phyloP scores from a whole-genome alignment of 2,113 vertebrate genomes.

The Pseudonaja textilis region DNA sequence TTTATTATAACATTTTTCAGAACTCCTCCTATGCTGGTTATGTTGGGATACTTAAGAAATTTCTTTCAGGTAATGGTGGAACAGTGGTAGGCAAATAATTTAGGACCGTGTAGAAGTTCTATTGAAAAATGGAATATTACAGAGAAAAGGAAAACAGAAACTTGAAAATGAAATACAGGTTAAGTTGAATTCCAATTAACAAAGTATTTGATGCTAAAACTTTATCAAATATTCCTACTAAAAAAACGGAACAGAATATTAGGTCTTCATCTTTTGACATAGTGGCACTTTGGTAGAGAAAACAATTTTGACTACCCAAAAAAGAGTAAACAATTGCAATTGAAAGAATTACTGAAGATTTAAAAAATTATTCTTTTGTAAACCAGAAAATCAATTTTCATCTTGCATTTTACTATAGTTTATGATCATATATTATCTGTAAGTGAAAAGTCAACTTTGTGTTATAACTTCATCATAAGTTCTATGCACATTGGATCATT shows the following conservation, averaged over 20 bases:
- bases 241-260: not conserved
- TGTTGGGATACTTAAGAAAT: constrained; percentile 68
- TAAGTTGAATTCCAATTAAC: not conserved
- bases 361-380: not conserved
- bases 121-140: not conserved
- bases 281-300: not conserved
- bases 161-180: not conserved
- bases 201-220: not conserved
- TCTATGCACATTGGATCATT: not conserved
- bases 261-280: not conserved
- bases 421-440: not conserved
- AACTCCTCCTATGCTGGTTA: constrained; percentile 73
- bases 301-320: not conserved
- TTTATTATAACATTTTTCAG: constrained; percentile 78
- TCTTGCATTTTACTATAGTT: not conserved
- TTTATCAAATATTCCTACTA: not conserved
- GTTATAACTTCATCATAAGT: not conserved
- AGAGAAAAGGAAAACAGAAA: not conserved
- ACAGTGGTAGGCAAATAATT: not conserved
- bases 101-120: not conserved
- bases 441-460: not conserved
- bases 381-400: not conserved
- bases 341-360: not conserved
- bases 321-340: not conserved
- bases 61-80: constrained; percentile 75